Evolutionary conservation across 92 coral and sea anemone genomes (phyloP).

Genomic region (Scolanthus callimorphus): DNA sequence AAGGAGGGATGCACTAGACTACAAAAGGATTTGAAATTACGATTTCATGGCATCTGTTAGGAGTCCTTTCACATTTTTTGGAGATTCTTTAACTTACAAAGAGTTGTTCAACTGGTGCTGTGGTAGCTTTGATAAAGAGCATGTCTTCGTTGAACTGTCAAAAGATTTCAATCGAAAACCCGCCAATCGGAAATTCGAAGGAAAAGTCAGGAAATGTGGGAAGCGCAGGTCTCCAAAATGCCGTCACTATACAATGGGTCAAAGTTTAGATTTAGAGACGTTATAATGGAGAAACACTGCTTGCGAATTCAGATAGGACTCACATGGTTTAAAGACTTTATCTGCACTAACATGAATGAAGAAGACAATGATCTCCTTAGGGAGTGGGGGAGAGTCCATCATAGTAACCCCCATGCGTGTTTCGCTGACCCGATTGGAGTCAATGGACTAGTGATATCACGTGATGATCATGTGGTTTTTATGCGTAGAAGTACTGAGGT

Average conservation of each 20-base stretch:
- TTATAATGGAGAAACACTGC: slow-evolving; percentile 17
- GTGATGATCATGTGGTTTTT: slow-evolving; percentile 70
- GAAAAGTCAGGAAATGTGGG: slow-evolving; percentile 64
- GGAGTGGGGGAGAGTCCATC: slow-evolving; percentile 39
- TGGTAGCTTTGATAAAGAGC: slow-evolving; percentile 33
- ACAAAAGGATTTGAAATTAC: too few relatives aligned
- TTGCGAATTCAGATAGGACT: slow-evolving; percentile 57
- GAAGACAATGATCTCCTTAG: slow-evolving; percentile 33
- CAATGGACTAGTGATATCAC: slow-evolving; percentile 68
- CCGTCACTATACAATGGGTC: slow-evolving; percentile 80
- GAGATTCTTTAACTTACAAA: slow-evolving; percentile 3
- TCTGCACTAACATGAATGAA: slow-evolving; percentile 85
- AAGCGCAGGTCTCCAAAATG: slow-evolving; percentile 31
- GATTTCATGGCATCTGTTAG: slow-evolving; percentile 17
- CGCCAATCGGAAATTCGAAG: slow-evolving; percentile 59
- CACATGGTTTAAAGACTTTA: slow-evolving; percentile 79
- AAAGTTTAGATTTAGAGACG: slow-evolving; percentile 71
- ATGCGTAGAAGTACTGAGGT: slow-evolving; percentile 80
- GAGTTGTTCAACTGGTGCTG: slow-evolving; percentile 40
- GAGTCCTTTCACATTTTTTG: slow-evolving; percentile 12
- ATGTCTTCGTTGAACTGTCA: slow-evolving; percentile 50
- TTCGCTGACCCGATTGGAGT: slow-evolving; percentile 87
- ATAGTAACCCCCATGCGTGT: slow-evolving; percentile 63
- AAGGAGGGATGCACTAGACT: too few relatives aligned
- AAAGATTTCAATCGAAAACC: slow-evolving; percentile 60